Base-by-base conservation (phyloP, 2,113 vertebrate genomes). In the human (Homo sapiens) region DNA sequence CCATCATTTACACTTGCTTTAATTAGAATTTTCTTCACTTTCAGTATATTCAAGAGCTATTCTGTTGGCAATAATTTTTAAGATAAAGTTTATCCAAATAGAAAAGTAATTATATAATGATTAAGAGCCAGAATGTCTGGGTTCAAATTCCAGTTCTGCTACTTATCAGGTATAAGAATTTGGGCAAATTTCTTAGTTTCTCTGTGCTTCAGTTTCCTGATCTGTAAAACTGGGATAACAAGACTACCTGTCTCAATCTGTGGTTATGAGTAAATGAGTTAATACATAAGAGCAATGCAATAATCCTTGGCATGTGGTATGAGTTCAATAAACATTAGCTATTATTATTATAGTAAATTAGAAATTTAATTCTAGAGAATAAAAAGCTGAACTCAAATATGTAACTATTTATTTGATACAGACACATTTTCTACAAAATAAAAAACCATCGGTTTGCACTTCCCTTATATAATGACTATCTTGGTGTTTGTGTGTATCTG, bases 401-500 rank as follows among this genome's bases (percentile, higher is more conserved):
- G 0, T 84, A n/a, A 70, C 12, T 61, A 94, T 72, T 88, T 45
- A 18, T 10, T 18, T 78, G 68, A 87, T 92, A 75, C 48, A 89
- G 57, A 98, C 98, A 97, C 90, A 80, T 97, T 94, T 96, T 97
- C 97, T 97, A 95, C 50, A 96, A 96, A 97, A 92, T 45, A 79
- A 57, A 94, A 90, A 80, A 89, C 81, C 4, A 68, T 89, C 97
- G 98, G 96, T 97, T 97, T 97, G 97, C 93, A 98, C 97, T 97
- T 97, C 96, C 98, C 92, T 98, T 97, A 96, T 98, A 98, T 92
- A 97, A 89, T 20, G 9, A 75, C 57, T 78, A 64, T 50, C 68
- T 8, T 94, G 64, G 8, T 79, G 20, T 59, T 85, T 68, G 40
- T 81, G 55, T 78, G 43, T 89, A 16, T 78, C 25, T 40, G 6